Percentiles rank a stretch among this genome's conserved stretches.
Evolutionary conservation across 2,888 invertebrate genomes (phyloP).

Genomic region (Embidobia sp.): DNA sequence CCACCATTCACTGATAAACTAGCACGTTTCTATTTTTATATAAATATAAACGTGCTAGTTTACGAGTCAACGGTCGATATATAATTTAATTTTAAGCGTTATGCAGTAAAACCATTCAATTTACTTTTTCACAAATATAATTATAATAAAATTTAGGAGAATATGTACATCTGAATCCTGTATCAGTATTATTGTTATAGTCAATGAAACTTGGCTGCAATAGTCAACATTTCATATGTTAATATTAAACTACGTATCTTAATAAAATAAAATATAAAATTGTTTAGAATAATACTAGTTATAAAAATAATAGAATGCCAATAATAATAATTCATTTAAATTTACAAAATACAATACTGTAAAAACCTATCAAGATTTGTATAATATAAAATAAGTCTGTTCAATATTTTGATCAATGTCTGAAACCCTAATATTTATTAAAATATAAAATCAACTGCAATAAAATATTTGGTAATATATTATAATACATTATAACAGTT

Average conservation of each 20-base stretch:
- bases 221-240: conserved; percentile 52
- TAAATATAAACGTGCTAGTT: too few relatives aligned
- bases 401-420: conserved; percentile 32
- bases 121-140: conserved; percentile 62
- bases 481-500: too few relatives aligned
- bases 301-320: too few relatives aligned
- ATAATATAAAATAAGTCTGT: conserved; percentile 21
- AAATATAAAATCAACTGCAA: not conserved
- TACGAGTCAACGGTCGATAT: too few relatives aligned
- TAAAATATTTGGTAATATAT: too few relatives aligned
- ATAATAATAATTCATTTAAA: too few relatives aligned
- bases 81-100: conserved; percentile 49
- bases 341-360: conserved; percentile 8
- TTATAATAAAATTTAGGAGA: conserved; percentile 47
- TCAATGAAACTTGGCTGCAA: conserved; percentile 42
- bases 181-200: conserved; percentile 71
- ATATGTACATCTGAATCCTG: conserved; percentile 70
- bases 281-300: too few relatives aligned
- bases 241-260: conserved; percentile 25
- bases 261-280: not conserved
- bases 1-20: too few relatives aligned
- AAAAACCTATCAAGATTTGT: conserved; percentile 17
- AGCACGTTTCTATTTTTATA: too few relatives aligned
- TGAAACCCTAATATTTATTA: conserved; percentile 1
- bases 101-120: conserved; percentile 19